Evolutionary conservation across 2,888 invertebrate species (phyloP).

Genomic region (Acanthoscelides obtectus): DNA sequence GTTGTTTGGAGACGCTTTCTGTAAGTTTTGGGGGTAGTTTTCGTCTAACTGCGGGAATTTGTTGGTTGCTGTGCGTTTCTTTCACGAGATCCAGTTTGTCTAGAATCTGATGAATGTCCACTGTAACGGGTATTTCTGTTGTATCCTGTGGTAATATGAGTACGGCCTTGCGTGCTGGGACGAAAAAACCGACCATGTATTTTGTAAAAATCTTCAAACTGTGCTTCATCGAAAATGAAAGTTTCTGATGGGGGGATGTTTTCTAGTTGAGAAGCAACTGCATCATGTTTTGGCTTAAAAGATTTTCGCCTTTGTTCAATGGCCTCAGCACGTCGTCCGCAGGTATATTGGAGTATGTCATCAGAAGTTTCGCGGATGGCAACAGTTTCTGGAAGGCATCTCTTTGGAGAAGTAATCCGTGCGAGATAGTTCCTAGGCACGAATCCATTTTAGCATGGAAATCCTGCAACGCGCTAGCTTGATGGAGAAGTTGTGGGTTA

Average conservation of each 20-base stretch:
- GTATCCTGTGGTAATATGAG: too few relatives aligned
- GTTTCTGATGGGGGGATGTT: slow-evolving; percentile 7
- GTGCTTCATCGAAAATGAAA: slow-evolving; percentile 2
- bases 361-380: slow-evolving; percentile 1
- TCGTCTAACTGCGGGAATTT: not conserved
- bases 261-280: not conserved
- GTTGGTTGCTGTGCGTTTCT: not conserved
- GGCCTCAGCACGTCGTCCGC: slow-evolving; percentile 5
- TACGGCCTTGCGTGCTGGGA: too few relatives aligned
- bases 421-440: slow-evolving; percentile 6
- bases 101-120: not conserved
- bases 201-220: not conserved
- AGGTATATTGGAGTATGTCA: slow-evolving; percentile 5
- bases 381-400: not conserved
- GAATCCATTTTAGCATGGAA: slow-evolving; percentile 7
- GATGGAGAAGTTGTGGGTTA: slow-evolving; percentile 3
- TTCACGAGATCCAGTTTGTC: too few relatives aligned
- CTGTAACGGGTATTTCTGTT: not conserved
- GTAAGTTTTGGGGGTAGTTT: not conserved
- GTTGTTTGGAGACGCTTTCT: not conserved
- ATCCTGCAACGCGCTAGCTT: too few relatives aligned
- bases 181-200: not conserved
- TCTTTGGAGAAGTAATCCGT: slow-evolving; percentile 7
- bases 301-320: slow-evolving; percentile 4
- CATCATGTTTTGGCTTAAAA: slow-evolving; percentile 6